Percentiles rank a stretch among this genome's conserved stretches.
phyloP scores from a whole-genome alignment of 1,140 invertebrate species.

The Goniozus legneri region DNA sequence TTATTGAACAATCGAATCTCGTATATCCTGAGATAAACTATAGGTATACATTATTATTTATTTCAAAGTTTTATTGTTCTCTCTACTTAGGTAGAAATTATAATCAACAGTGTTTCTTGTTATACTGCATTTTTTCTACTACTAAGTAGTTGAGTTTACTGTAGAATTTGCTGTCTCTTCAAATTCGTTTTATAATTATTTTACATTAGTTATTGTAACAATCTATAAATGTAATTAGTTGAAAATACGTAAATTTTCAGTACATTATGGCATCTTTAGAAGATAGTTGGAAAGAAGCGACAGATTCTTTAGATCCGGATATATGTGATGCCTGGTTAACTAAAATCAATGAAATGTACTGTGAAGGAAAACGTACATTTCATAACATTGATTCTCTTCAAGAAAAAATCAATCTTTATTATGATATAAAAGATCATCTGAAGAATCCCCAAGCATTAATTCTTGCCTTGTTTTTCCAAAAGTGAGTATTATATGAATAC shows the following conservation, averaged over 20 bases:
- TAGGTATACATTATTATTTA: too few species aligned
- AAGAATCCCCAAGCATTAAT: conserved; percentile 51
- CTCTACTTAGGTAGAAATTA: too few species aligned
- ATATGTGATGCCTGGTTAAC: conserved; percentile 43
- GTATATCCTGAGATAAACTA: too few species aligned
- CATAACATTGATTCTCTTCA: conserved; percentile 53
- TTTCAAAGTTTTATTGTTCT: too few species aligned
- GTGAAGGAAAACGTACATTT: conserved; percentile 49
- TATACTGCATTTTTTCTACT: conserved; percentile 11
- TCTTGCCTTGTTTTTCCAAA: conserved; percentile 58
- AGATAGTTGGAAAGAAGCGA: conserved; percentile 48
- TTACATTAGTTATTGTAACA: too few species aligned
- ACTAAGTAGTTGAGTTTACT: conserved; percentile 6
- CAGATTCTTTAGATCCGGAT: conserved; percentile 31
- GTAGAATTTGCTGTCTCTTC: conserved; percentile 4
- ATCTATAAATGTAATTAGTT: too few species aligned
- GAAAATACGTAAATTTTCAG: conserved; percentile 1
- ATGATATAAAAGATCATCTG: conserved; percentile 49
- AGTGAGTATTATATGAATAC: conserved; percentile 40
- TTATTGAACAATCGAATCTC: too few species aligned
- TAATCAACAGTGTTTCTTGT: conserved; percentile 6
- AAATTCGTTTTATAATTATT: background rate
- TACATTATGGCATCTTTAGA: conserved; percentile 42
- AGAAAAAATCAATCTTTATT: conserved; percentile 51
- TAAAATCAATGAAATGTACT: conserved; percentile 41